Conservation (phyloP, 2,888 invertebrate species). For the Dasypogon diadema region DNA sequence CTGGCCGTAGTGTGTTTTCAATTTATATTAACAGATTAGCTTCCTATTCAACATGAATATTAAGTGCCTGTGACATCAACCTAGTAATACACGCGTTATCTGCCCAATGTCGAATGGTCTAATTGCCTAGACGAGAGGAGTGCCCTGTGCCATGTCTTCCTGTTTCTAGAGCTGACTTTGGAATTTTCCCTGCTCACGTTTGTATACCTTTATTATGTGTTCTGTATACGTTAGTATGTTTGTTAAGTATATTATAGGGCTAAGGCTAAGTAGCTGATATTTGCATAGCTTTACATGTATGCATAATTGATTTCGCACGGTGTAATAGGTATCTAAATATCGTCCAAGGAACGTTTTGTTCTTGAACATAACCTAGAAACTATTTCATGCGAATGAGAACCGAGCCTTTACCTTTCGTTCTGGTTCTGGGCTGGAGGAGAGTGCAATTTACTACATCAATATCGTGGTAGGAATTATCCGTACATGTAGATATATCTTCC, state of each 20-base stretch:
- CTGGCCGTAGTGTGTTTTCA: conserved; percentile 51
- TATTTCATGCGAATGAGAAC: not conserved
- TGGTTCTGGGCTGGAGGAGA: not conserved
- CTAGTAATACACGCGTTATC: conserved; percentile 23
- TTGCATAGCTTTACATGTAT: not conserved
- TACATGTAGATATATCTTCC: not conserved
- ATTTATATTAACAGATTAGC: conserved; percentile 41
- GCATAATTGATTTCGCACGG: no score
- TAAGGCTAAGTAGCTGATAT: not conserved
- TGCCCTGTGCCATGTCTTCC: conserved; percentile 43
- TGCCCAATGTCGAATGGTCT: conserved; percentile 22
- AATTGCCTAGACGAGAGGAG: not conserved
- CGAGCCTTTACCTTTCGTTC: not conserved
- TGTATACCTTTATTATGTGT: conserved; percentile 40
- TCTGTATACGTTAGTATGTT: conserved; percentile 19
- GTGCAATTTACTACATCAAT: conserved; percentile 14
- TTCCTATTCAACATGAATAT: conserved; percentile 50
- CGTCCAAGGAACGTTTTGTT: not conserved
- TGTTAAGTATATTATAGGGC: conserved; percentile 25
- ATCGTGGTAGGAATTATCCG: conserved; percentile 1
- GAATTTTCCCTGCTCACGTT: conserved; percentile 33
- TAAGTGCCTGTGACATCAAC: conserved; percentile 51
- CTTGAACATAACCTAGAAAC: conserved; percentile 42
- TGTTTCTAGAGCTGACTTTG: conserved; percentile 25
- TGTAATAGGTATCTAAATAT: no score